phyloP scores from a whole-genome alignment of 2,797 vertebrate genomes.

The Fundulus diaphanus region DNA sequence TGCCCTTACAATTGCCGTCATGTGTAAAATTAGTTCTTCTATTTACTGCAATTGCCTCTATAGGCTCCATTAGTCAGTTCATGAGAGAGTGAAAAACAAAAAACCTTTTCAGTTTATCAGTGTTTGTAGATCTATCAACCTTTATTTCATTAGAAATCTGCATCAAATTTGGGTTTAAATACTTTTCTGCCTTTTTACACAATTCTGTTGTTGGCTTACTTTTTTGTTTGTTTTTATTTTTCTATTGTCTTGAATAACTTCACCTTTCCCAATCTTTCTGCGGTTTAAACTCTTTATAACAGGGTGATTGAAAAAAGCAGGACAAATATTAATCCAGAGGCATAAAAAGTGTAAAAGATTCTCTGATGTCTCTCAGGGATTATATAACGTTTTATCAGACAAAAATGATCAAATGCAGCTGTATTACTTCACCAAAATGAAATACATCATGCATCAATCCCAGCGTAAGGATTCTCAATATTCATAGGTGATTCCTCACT shows the following conservation, averaged over 20 bases:
- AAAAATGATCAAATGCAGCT: not conserved
- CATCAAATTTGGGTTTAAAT: not conserved
- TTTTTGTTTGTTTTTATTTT: not conserved
- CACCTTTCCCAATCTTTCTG: not conserved
- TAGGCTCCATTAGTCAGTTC: too few species aligned
- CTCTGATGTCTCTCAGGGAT: not conserved
- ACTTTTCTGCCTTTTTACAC: not conserved
- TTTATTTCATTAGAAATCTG: not conserved
- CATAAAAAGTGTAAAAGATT: not conserved
- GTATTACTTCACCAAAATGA: not conserved
- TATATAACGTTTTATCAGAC: not conserved
- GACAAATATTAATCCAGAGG: not conserved
- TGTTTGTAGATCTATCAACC: not conserved
- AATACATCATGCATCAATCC: not conserved
- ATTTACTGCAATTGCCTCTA: too few species aligned
- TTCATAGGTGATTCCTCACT: constrained; percentile 48
- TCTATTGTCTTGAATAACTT: not conserved
- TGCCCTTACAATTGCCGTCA: too few species aligned
- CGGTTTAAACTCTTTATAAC: not conserved
- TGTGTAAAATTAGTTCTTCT: too few species aligned
- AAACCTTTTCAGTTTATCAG: not conserved
- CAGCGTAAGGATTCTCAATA: constrained; percentile 6
- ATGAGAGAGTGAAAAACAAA: too few species aligned
- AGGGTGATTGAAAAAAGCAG: not conserved
- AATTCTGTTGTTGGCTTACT: not conserved